These are phyloP conservation scores for Halesus radiatus DNA, from an alignment of 1,140 invertebrate genomes.

Conservation along the genomic window DNA sequence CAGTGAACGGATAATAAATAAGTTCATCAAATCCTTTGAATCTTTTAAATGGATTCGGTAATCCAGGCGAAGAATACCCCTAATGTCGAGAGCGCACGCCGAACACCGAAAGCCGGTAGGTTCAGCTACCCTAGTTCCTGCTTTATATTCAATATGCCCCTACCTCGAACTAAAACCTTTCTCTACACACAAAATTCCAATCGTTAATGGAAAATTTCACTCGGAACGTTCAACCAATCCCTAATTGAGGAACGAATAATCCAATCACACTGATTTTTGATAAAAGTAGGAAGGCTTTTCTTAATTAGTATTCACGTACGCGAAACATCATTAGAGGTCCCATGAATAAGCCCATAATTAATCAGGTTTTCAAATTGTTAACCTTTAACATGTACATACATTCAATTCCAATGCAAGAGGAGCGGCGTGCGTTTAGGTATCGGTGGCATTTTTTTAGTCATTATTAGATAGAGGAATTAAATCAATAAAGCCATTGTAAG, in stretches of 20 bases:
- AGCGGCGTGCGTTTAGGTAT: too few relatives aligned
- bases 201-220: neutral
- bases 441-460: too few relatives aligned
- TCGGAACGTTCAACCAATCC: neutral
- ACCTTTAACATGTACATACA: too few relatives aligned
- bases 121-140: neutral
- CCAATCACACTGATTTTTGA: neutral
- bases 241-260: conserved; percentile 5
- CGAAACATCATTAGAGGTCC: too few relatives aligned
- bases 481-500: too few relatives aligned
- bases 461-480: too few relatives aligned
- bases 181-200: conserved; percentile 1
- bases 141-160: neutral
- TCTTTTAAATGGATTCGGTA: neutral
- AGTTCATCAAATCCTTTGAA: neutral
- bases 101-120: too few relatives aligned
- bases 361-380: too few relatives aligned
- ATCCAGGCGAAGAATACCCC: neutral
- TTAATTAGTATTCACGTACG: too few relatives aligned
- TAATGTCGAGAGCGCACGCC: neutral
- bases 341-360: too few relatives aligned
- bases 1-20: too few relatives aligned
- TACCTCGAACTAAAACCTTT: neutral
- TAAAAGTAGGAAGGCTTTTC: neutral
- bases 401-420: too few relatives aligned